Evolutionary conservation across 2,797 vertebrate species (phyloP).

Genomic region (Chrysolophus pictus): DNA sequence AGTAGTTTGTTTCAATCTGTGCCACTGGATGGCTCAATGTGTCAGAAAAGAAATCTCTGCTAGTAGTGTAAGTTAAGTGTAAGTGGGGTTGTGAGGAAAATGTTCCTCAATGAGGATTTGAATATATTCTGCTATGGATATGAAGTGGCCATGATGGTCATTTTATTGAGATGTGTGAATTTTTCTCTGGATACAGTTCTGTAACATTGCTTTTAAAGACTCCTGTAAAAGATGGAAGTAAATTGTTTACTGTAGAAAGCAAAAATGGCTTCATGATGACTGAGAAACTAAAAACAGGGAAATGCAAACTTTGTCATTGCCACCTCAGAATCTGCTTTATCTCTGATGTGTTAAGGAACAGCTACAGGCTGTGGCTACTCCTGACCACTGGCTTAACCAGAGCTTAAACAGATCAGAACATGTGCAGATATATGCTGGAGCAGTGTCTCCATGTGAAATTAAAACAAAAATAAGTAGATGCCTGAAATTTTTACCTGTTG

Average conservation of each 20-base stretch:
- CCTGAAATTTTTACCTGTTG: background rate
- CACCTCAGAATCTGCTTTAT: background rate
- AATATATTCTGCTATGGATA: background rate
- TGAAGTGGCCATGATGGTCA: background rate
- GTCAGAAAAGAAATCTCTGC: conserved; percentile 38
- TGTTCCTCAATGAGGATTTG: background rate
- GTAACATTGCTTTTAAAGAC: background rate
- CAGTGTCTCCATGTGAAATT: background rate
- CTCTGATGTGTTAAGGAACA: background rate
- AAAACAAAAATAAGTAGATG: background rate
- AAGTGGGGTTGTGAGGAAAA: background rate
- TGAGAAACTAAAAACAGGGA: background rate
- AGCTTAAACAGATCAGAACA: background rate
- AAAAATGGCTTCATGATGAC: background rate
- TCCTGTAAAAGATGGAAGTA: background rate
- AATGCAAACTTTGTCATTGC: background rate
- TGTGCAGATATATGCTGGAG: background rate
- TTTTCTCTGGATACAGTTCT: background rate
- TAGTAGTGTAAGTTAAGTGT: background rate
- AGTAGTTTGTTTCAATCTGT: conserved; percentile 49
- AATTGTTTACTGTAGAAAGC: background rate
- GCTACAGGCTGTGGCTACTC: background rate
- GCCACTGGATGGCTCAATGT: conserved; percentile 69
- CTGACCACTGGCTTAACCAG: background rate
- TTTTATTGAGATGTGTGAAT: background rate